These are phyloP conservation scores for Gallinago paraguaiae DNA, from an alignment of 2,113 vertebrate species.

Conservation along the genomic window DNA sequence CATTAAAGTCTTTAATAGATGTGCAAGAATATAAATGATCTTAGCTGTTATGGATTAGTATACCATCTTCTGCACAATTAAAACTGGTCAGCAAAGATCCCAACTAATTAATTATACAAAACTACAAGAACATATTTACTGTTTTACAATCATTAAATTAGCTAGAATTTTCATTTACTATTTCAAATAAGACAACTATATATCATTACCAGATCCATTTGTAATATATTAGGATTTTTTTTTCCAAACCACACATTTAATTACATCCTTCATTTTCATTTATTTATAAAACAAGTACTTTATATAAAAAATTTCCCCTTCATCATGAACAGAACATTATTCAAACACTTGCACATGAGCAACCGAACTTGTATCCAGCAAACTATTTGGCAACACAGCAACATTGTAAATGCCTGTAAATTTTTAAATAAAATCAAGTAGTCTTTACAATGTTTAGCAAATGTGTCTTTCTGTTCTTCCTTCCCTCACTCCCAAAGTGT, in stretches of 20 bases:
- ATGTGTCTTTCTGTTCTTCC: neutral
- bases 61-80: conserved; percentile 71
- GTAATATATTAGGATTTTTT: conserved; percentile 69
- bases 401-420: conserved; percentile 56
- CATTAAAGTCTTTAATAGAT: conserved; percentile 77
- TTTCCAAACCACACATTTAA: conserved; percentile 72
- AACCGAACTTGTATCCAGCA: conserved; percentile 68
- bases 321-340: conserved; percentile 69
- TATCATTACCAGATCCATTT: conserved; percentile 64
- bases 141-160: conserved; percentile 77
- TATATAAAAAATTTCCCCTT: conserved; percentile 78
- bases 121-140: conserved; percentile 77
- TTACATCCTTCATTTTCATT: conserved; percentile 77
- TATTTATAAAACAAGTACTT: conserved; percentile 82
- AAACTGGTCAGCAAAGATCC: conserved; percentile 64
- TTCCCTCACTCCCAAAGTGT: conserved; percentile 29
- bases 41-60: conserved; percentile 67
- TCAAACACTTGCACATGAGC: conserved; percentile 69
- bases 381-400: conserved; percentile 74
- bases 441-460: conserved; percentile 52
- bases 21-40: conserved; percentile 73
- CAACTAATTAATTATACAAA: conserved; percentile 72
- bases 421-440: conserved; percentile 57
- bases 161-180: conserved; percentile 73
- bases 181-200: conserved; percentile 76